Evolutionary conservation across 2,797 vertebrate genomes (phyloP).

Genomic region (Potorous gilbertii): DNA sequence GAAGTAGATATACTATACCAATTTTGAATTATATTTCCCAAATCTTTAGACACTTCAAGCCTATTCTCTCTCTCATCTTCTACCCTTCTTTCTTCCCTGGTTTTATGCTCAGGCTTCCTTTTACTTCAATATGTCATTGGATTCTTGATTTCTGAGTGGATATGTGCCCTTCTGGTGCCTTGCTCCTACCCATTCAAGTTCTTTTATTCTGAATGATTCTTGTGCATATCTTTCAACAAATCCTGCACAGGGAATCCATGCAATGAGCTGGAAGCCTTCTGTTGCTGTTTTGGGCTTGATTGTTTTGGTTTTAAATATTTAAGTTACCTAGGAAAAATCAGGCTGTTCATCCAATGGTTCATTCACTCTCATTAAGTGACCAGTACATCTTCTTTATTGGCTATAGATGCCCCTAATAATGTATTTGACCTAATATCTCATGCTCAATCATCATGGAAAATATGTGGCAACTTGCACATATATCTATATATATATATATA

Average conservation of each 20-base stretch:
- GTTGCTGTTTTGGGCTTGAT: not conserved
- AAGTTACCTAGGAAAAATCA: not conserved
- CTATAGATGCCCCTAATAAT: not conserved
- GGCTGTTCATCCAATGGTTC: not conserved
- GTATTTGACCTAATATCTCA: not conserved
- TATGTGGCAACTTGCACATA: not conserved
- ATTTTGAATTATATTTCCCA: not conserved
- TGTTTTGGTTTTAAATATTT: not conserved
- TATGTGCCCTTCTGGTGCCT: not conserved
- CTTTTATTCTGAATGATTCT: not conserved
- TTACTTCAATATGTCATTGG: not conserved
- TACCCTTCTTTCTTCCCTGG: not conserved
- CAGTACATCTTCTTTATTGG: not conserved
- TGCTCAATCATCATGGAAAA: not conserved
- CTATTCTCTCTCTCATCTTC: not conserved
- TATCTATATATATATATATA: too few relatives aligned
- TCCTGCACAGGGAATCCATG: not conserved
- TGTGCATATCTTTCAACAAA: not conserved
- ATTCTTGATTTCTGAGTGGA: not conserved
- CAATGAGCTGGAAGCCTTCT: not conserved
- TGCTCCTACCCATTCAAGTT: not conserved
- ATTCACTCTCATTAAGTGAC: not conserved
- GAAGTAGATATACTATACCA: not conserved
- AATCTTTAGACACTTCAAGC: not conserved
- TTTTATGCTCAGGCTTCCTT: not conserved